Evolutionary conservation across 2,888 invertebrate species (phyloP).

Genomic region (Vannuccia rotundouncinata): DNA sequence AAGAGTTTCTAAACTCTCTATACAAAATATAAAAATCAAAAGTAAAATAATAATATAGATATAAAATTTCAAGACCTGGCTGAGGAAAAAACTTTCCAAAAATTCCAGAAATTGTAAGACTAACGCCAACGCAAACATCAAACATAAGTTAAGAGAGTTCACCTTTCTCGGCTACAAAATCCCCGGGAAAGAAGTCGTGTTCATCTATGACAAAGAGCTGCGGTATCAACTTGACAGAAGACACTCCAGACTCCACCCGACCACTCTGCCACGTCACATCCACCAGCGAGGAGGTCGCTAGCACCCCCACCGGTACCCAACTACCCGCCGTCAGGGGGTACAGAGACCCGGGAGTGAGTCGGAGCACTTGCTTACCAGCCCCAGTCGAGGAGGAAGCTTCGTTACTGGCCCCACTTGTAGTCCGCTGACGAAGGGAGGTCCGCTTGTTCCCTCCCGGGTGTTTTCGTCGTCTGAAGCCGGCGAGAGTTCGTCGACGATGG

Average conservation of each 20-base stretch:
- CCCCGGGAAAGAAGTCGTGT: conserved; percentile 32
- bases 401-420: neutral
- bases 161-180: conserved; percentile 25
- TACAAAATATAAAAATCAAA: too few species aligned
- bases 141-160: too few species aligned
- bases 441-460: neutral
- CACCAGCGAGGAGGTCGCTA: conserved; percentile 8
- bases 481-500: neutral
- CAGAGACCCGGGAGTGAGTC: conserved; percentile 4
- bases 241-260: neutral
- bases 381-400: neutral
- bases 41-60: too few species aligned
- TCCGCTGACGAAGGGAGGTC: neutral
- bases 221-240: conserved; percentile 13
- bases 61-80: too few species aligned
- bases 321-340: neutral
- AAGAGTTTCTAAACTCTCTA: conserved; percentile 19
- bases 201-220: conserved; percentile 30
- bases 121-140: too few species aligned
- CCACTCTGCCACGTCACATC: conserved; percentile 32
- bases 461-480: neutral
- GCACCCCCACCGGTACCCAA: conserved; percentile 13
- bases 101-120: too few species aligned
- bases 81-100: too few species aligned
- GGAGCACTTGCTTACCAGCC: neutral